Conservation (phyloP, 2,888 invertebrate genomes). For the Elmis aenea region DNA sequence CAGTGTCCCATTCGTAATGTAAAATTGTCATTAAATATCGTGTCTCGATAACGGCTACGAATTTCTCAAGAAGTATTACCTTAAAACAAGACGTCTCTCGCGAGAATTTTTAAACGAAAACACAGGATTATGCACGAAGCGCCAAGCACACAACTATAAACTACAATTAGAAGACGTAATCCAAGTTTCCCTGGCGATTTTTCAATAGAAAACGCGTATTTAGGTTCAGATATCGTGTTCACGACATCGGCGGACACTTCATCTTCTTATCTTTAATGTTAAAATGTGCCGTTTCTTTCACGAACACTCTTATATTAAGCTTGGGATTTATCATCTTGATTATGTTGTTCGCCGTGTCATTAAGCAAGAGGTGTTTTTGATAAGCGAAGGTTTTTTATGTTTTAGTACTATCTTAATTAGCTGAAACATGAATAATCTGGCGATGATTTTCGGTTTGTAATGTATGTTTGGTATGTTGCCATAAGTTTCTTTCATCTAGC, state of each 20-base stretch:
- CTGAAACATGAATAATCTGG: conserved; percentile 5
- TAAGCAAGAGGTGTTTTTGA: conserved; percentile 9
- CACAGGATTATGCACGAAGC: too few species aligned
- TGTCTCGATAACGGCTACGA: conserved; percentile 7
- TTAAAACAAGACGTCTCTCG: too few species aligned
- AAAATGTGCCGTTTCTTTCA: neutral
- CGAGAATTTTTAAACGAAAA: too few species aligned
- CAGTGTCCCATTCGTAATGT: conserved; percentile 13
- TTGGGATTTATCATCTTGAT: conserved; percentile 13
- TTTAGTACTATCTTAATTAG: conserved; percentile 10
- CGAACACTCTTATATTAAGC: conserved; percentile 7
- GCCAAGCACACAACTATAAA: too few species aligned
- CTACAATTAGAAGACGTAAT: too few species aligned
- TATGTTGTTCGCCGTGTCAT: conserved; percentile 9
- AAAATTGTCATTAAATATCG: conserved; percentile 7
- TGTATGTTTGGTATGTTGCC: too few species aligned
- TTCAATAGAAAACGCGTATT: too few species aligned
- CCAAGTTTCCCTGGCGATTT: too few species aligned
- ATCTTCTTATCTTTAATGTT: neutral
- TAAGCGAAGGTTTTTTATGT: conserved; percentile 11
- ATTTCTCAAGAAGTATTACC: too few species aligned
- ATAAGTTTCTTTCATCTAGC: too few species aligned
- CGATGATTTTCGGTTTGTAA: too few species aligned
- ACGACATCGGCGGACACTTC: neutral
- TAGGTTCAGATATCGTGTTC: neutral